phyloP scores from a whole-genome alignment of 2,113 vertebrate genomes.

The Galbula dea region DNA sequence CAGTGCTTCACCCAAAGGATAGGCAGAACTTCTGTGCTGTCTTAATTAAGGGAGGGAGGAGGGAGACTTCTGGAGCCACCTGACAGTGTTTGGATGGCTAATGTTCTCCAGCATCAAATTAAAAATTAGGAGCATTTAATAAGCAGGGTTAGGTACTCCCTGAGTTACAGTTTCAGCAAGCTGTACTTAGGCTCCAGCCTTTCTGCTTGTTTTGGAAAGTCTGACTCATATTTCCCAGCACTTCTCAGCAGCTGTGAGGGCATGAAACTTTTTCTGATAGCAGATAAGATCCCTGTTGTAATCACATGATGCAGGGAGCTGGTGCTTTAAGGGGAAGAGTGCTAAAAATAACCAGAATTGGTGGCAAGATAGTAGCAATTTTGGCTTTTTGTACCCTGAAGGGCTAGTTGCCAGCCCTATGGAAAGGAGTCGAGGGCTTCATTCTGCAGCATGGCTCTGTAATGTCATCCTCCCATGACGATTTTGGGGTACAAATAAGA shows the following conservation, averaged over 20 bases:
- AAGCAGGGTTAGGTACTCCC: not conserved
- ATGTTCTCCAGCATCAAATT: not conserved
- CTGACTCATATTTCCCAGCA: conserved; percentile 55
- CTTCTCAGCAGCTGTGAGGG: conserved; percentile 49
- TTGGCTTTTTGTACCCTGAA: conserved; percentile 9
- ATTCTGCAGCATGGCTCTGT: not conserved
- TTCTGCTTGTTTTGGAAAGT: not conserved
- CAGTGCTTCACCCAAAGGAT: conserved; percentile 31
- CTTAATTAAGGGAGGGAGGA: conserved; percentile 44
- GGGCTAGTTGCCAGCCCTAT: conserved; percentile 16
- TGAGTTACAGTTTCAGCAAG: not conserved
- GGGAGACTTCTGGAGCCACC: conserved; percentile 25
- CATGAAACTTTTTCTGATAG: conserved; percentile 25
- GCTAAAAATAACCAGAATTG: conserved; percentile 39
- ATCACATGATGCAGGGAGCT: conserved; percentile 22
- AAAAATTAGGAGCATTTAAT: conserved; percentile 26
- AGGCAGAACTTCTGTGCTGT: conserved; percentile 2
- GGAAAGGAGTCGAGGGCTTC: not conserved
- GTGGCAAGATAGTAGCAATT: conserved; percentile 46
- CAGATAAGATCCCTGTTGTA: not conserved
- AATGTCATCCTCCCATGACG: not conserved
- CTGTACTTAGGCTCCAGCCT: not conserved
- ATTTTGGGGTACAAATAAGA: not conserved
- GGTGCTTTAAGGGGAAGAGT: not conserved
- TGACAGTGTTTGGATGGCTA: not conserved